phyloP scores from a whole-genome alignment of 2,797 vertebrate genomes.

The Myioborus miniatus region DNA sequence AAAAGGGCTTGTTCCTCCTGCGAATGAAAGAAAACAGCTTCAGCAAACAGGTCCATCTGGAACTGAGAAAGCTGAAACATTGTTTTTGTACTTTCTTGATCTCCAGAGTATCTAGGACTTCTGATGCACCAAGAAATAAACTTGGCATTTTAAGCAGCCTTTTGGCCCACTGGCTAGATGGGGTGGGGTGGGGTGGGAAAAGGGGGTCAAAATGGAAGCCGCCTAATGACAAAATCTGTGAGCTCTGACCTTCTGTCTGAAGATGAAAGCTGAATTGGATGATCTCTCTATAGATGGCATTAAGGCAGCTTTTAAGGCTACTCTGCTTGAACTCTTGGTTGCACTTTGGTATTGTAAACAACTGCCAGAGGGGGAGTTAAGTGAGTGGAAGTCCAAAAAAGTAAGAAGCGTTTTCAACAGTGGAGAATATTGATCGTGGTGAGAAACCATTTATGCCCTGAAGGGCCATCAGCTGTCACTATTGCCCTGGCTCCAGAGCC shows the following conservation, averaged over 20 bases:
- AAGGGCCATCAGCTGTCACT: constrained; percentile 46
- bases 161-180: neutral
- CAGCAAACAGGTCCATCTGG: neutral
- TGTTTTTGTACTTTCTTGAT: neutral
- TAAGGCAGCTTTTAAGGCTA: constrained; percentile 58
- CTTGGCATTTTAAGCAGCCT: constrained; percentile 3
- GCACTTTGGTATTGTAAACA: constrained; percentile 34
- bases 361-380: neutral
- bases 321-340: constrained; percentile 23
- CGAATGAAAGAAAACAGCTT: neutral
- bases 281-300: constrained; percentile 42
- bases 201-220: neutral
- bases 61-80: neutral
- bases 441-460: constrained; percentile 38
- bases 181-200: accelerated
- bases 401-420: neutral
- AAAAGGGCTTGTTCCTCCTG: neutral
- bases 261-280: constrained; percentile 44
- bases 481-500: neutral
- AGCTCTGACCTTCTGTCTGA: constrained; percentile 42
- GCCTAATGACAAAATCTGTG: constrained; percentile 3
- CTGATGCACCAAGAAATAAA: neutral
- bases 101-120: neutral
- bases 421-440: constrained; percentile 5
- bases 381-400: constrained; percentile 38